Conservation (phyloP, 2,797 vertebrate species). For the Valencia hispanica region DNA sequence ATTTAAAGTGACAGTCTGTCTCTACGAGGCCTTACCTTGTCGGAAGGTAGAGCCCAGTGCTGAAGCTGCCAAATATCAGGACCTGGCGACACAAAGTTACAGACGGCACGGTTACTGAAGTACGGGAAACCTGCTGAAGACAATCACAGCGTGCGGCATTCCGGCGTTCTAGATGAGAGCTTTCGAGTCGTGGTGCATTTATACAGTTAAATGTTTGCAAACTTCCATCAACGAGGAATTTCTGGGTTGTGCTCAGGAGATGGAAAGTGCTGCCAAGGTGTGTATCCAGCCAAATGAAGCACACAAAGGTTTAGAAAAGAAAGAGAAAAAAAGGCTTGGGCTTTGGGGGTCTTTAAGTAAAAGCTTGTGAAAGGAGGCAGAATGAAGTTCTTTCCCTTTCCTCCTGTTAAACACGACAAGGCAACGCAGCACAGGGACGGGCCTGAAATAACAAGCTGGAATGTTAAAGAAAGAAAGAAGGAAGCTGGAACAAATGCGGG, state of each 20-base stretch:
- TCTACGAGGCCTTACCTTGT: conserved; percentile 86
- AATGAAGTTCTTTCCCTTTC: conserved; percentile 57
- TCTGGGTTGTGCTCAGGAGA: conserved; percentile 47
- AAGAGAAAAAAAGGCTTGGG: conserved; percentile 31
- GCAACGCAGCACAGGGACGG: conserved; percentile 47
- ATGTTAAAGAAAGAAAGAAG: conserved; percentile 29
- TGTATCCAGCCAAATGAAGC: conserved; percentile 49
- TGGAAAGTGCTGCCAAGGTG: conserved; percentile 36
- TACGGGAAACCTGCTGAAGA: not conserved
- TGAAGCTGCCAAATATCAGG: conserved; percentile 98
- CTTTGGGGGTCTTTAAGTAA: conserved; percentile 30
- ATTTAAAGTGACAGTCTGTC: not conserved
- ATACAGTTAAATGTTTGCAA: conserved; percentile 41
- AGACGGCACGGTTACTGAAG: not conserved
- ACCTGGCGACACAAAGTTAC: conserved; percentile 80
- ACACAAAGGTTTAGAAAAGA: conserved; percentile 44
- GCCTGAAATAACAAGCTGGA: conserved; percentile 61
- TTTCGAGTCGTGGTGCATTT: conserved; percentile 20
- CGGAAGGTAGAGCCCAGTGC: conserved; percentile 96
- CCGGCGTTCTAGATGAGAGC: too few relatives aligned
- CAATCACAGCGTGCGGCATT: too few relatives aligned
- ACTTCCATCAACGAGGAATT: conserved; percentile 41
- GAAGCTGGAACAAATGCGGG: conserved; percentile 62
- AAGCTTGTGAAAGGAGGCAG: conserved; percentile 51
- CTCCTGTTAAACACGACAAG: conserved; percentile 56